Percentiles rank a stretch among this genome's conserved stretches.
Evolutionary conservation across 2,113 vertebrate species (phyloP).

Genomic region (Hydropotes inermis): DNA sequence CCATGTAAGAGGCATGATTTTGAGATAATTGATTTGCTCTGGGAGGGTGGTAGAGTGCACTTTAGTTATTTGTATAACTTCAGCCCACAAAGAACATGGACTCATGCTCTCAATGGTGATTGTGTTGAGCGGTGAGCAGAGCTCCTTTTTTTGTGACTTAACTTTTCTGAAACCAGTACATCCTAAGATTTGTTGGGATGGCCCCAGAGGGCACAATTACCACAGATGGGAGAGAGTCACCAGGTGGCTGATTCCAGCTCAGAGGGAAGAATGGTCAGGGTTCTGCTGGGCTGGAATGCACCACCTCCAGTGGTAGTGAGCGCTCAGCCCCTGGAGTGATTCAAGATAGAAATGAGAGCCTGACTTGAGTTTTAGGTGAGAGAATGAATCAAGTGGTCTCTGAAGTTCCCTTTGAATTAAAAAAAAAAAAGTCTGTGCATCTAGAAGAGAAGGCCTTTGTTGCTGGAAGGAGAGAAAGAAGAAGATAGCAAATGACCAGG

Average conservation of each 20-base stretch:
- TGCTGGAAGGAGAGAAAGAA: background rate
- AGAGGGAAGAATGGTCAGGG: background rate
- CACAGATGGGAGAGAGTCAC: background rate
- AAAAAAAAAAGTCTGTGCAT: background rate
- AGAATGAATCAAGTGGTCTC: background rate
- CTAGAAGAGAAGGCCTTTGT: background rate
- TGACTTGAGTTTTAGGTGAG: background rate
- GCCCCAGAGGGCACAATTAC: background rate
- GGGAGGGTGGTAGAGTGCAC: background rate
- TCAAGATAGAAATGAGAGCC: background rate
- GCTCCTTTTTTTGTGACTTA: background rate
- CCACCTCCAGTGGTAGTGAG: background rate
- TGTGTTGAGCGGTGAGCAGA: background rate
- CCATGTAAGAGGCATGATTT: background rate
- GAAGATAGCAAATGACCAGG: background rate
- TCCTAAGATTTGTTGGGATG: background rate
- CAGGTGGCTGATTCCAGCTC: background rate
- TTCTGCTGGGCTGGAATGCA: background rate
- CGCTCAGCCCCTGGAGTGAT: fast-evolving
- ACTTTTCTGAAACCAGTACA: background rate
- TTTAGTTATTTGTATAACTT: background rate
- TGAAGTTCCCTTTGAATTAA: background rate
- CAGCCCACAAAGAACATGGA: background rate
- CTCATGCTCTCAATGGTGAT: background rate
- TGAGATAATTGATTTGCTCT: background rate